Evolutionary conservation across 2,113 vertebrate genomes (phyloP).

Genomic region (Microcebus griseorufus): DNA sequence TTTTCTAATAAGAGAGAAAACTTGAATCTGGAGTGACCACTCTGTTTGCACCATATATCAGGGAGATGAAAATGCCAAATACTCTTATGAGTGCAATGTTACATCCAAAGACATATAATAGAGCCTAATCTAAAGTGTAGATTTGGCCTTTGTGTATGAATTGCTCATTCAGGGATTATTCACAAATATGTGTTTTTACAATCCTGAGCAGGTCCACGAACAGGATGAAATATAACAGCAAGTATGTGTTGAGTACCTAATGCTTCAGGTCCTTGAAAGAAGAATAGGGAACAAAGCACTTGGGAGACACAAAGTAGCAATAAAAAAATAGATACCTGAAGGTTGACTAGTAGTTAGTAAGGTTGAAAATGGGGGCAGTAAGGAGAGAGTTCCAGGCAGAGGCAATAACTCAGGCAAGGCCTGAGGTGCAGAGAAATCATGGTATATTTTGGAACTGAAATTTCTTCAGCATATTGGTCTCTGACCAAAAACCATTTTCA

Average conservation of each 20-base stretch:
- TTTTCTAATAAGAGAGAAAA: slow-evolving; percentile 42
- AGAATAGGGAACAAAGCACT: neutral
- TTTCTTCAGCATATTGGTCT: slow-evolving; percentile 41
- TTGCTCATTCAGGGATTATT: neutral
- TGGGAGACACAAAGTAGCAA: neutral
- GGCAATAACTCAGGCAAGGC: neutral
- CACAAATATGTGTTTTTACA: neutral
- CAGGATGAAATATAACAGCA: neutral
- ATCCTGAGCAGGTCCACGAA: neutral
- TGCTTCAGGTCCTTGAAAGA: neutral
- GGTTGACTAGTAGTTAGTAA: neutral
- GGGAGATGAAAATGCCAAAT: neutral
- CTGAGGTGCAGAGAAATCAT: neutral
- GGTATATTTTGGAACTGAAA: neutral
- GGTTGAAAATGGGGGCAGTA: neutral
- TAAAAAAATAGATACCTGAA: neutral
- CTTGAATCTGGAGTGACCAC: slow-evolving; percentile 19
- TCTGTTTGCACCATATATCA: slow-evolving; percentile 32
- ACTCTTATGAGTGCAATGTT: neutral
- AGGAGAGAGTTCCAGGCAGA: neutral
- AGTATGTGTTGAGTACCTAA: neutral
- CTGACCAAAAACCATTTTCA: neutral
- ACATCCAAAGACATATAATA: neutral
- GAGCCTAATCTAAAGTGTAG: neutral
- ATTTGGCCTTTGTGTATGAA: neutral